Conservation (phyloP, 2,797 vertebrate species). For the Falco biarmicus region DNA sequence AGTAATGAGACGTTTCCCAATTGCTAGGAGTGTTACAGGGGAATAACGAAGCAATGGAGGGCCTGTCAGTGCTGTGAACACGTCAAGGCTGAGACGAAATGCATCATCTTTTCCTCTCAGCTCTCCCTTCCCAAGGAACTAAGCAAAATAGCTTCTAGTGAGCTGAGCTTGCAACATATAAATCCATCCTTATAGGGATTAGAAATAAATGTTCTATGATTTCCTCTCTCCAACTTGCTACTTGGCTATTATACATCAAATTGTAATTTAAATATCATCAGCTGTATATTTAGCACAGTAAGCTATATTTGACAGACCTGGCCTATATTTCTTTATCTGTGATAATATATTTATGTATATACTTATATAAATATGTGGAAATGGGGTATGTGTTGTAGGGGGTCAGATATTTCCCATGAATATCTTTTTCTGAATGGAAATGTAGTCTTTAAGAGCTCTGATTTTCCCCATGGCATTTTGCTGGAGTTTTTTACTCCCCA, state of each 20-base stretch:
- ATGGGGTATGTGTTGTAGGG: slow-evolving; percentile 28
- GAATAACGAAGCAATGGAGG: background rate
- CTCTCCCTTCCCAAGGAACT: background rate
- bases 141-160: background rate
- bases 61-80: background rate
- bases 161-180: background rate
- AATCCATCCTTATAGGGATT: background rate
- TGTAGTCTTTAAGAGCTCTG: background rate
- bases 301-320: slow-evolving; percentile 11
- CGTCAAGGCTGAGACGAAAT: background rate
- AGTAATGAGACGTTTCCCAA: background rate
- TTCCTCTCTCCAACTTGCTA: background rate
- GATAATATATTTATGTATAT: background rate
- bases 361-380: background rate
- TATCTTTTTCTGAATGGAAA: slow-evolving; percentile 60
- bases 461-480: slow-evolving; percentile 49
- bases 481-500: slow-evolving; percentile 29
- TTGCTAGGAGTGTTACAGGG: background rate
- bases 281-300: background rate
- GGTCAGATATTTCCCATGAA: slow-evolving; percentile 64
- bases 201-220: background rate
- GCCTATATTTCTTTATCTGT: background rate
- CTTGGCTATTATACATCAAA: background rate
- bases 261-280: background rate
- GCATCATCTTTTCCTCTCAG: background rate